Percentiles rank a stretch among this genome's conserved stretches.
Evolutionary conservation across 2,888 invertebrate species (phyloP).

Genomic region (Cataglyphis albicans): DNA sequence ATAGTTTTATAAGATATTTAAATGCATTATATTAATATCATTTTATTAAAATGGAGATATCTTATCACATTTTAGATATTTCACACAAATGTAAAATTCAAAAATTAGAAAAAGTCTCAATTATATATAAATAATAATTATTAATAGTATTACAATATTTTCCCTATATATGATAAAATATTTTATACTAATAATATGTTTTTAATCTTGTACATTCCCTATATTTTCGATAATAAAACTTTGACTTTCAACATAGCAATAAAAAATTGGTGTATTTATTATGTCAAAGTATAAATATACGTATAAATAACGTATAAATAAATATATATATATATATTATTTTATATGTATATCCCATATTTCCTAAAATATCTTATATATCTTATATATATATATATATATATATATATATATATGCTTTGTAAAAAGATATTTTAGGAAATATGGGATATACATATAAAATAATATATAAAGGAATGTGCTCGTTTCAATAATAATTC

Average conservation of each 20-base stretch:
- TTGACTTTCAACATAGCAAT: conserved; percentile 20
- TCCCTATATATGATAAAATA: conserved; percentile 3
- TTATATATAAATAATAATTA: conserved; percentile 20
- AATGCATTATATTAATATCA: neutral
- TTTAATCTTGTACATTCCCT: conserved; percentile 62
- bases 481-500: neutral
- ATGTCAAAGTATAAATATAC: neutral
- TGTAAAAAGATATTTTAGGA: neutral
- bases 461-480: neutral
- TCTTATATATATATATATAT: conserved; percentile 1
- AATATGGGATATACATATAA: neutral
- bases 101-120: neutral
- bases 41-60: conserved; percentile 15
- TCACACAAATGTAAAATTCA: conserved; percentile 6
- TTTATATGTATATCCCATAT: too few species aligned
- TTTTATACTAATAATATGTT: conserved; percentile 47
- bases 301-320: too few species aligned
- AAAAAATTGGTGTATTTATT: neutral
- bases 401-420: neutral
- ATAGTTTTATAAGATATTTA: conserved; percentile 28
- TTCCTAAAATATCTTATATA: too few species aligned
- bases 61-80: neutral
- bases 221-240: conserved; percentile 62
- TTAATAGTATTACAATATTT: conserved; percentile 12
- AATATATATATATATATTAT: too few species aligned